Evolutionary conservation across 2,113 vertebrate genomes (phyloP).

Genomic region (Thymallus thymallus): DNA sequence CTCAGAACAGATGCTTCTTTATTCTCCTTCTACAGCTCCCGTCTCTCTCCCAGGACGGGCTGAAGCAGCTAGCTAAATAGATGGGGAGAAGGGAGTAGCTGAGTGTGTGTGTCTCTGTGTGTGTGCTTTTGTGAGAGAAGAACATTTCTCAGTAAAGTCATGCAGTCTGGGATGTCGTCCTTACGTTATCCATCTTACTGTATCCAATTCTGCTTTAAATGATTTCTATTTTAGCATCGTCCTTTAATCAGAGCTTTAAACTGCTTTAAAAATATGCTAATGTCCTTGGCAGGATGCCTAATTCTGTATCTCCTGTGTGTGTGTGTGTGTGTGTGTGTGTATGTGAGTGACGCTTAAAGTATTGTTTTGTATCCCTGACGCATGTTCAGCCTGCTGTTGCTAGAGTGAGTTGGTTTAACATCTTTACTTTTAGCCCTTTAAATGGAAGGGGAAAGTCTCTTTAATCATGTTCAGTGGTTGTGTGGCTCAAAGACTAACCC

Average conservation of each 20-base stretch:
- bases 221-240: slow-evolving; percentile 79
- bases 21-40: slow-evolving; percentile 51
- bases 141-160: slow-evolving; percentile 73
- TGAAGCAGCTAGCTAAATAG: slow-evolving; percentile 78
- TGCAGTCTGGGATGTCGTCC: slow-evolving; percentile 80
- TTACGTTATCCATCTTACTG: slow-evolving; percentile 82
- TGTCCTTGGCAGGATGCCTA: slow-evolving; percentile 79
- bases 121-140: slow-evolving; percentile 35
- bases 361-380: slow-evolving; percentile 27
- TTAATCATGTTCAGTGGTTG: slow-evolving; percentile 79
- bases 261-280: slow-evolving; percentile 82
- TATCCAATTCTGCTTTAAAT: slow-evolving; percentile 89
- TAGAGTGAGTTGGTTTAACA: slow-evolving; percentile 48
- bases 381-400: slow-evolving; percentile 33
- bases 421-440: slow-evolving; percentile 69
- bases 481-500: slow-evolving; percentile 79
- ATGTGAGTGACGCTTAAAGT: slow-evolving; percentile 55
- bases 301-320: slow-evolving; percentile 47
- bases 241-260: slow-evolving; percentile 79
- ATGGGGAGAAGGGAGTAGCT: slow-evolving; percentile 68
- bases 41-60: slow-evolving; percentile 69
- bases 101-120: too few species aligned
- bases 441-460: slow-evolving; percentile 54
- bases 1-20: slow-evolving; percentile 74
- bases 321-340: slow-evolving; percentile 44